These are phyloP conservation scores for Plectropomus leopardus DNA, from an alignment of 2,113 vertebrate species.

Conservation along the genomic window DNA sequence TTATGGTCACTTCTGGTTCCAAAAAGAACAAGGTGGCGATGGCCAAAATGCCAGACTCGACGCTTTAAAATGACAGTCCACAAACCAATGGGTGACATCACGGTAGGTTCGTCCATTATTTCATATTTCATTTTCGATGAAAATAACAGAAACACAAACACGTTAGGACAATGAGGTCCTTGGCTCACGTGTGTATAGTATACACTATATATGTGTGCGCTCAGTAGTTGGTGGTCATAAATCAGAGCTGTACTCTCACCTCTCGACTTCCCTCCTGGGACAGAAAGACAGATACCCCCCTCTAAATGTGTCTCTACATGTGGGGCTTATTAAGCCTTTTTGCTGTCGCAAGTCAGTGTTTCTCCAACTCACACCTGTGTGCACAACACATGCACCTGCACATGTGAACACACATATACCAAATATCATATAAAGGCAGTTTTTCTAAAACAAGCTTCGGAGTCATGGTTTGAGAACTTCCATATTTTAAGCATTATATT, in stretches of 20 bases:
- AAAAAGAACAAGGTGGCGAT: too few relatives aligned
- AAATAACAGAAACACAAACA: neutral
- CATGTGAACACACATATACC: neutral
- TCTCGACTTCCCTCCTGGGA: conserved; percentile 54
- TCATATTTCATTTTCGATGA: too few relatives aligned
- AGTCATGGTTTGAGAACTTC: neutral
- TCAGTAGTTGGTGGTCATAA: conserved; percentile 64
- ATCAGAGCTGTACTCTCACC: conserved; percentile 61
- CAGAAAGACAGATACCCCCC: conserved; percentile 40
- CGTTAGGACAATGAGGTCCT: neutral
- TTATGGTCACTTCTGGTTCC: too few relatives aligned
- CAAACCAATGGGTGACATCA: too few relatives aligned
- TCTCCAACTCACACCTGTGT: conserved; percentile 18
- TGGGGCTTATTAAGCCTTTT: conserved; percentile 24
- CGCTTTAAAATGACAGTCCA: too few relatives aligned
- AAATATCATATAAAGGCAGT: neutral
- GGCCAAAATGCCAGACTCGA: too few relatives aligned
- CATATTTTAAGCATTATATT: neutral
- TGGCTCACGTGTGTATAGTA: too few relatives aligned
- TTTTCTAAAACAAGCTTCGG: conserved; percentile 24
- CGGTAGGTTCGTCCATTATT: too few relatives aligned
- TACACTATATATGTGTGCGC: conserved; percentile 26
- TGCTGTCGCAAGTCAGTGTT: conserved; percentile 16
- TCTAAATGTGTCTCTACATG: conserved; percentile 27
- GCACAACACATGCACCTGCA: neutral